phyloP scores from a whole-genome alignment of 2,797 vertebrate genomes.

The Cryptoblepharus egeriae region DNA sequence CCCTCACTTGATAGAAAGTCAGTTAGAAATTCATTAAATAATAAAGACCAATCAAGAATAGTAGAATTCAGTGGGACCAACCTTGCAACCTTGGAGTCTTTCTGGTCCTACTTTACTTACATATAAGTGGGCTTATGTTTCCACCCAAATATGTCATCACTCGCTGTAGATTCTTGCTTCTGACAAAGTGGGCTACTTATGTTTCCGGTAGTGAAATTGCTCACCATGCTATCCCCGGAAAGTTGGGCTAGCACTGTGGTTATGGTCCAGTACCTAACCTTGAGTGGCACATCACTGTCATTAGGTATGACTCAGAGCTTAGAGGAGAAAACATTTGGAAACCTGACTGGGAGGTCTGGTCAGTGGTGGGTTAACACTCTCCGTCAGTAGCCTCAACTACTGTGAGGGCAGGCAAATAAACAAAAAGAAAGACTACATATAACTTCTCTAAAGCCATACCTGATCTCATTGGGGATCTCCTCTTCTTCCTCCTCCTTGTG shows the following conservation, averaged over 20 bases:
- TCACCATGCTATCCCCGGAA: not conserved
- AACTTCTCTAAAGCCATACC: slow-evolving; percentile 75
- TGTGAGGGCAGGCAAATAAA: not conserved
- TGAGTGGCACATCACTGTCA: not conserved
- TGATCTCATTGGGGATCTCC: slow-evolving; percentile 98
- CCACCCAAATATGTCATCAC: no score
- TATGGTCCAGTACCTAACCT: not conserved
- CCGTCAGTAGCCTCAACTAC: not conserved
- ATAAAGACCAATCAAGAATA: no score
- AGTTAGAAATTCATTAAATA: no score
- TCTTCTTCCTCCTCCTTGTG: slow-evolving; percentile 98
- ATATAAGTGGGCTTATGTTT: not conserved
- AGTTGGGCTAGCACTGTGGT: not conserved
- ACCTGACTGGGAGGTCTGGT: not conserved
- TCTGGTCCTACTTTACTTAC: not conserved
- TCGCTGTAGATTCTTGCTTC: not conserved
- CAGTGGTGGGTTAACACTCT: not conserved
- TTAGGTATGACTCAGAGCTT: not conserved
- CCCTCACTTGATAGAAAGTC: no score
- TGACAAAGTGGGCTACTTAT: not conserved
- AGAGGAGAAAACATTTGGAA: not conserved
- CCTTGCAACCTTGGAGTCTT: not conserved
- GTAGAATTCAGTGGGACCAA: not conserved
- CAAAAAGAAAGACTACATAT: not conserved
- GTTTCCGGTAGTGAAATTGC: not conserved